Evolutionary conservation across 2,113 vertebrate genomes (phyloP).

Genomic region (Isichthys henryi): DNA sequence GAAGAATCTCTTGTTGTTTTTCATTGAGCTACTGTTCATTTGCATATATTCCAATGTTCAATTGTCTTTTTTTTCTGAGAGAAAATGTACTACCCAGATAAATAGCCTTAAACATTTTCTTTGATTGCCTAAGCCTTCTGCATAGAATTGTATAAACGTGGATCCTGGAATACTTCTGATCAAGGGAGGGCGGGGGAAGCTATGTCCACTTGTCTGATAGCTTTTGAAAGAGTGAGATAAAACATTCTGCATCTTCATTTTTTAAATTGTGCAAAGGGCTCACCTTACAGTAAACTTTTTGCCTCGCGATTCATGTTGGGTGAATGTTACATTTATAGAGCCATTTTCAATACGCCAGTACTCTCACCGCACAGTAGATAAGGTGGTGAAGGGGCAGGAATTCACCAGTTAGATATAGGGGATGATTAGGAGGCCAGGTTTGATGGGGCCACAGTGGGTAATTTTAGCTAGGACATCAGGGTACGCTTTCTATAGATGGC

Average conservation of each 20-base stretch:
- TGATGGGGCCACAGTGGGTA: background rate
- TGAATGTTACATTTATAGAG: background rate
- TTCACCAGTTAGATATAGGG: background rate
- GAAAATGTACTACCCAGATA: background rate
- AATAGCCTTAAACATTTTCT: background rate
- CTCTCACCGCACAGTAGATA: background rate
- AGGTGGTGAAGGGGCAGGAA: background rate
- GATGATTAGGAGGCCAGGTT: background rate
- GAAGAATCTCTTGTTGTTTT: background rate
- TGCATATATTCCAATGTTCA: background rate
- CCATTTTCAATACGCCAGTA: background rate
- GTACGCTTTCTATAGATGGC: background rate
- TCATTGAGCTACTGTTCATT: background rate
- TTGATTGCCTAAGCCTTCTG: background rate
- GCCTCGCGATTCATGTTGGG: background rate
- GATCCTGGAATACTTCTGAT: background rate
- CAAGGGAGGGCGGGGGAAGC: background rate
- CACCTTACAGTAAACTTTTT: background rate
- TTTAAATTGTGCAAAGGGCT: background rate
- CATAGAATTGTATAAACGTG: background rate
- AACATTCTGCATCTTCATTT: background rate
- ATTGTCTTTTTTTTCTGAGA: background rate
- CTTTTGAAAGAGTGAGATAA: background rate
- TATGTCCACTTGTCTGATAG: background rate
- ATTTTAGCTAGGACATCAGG: background rate